These are phyloP conservation scores for Idaea dimidiata DNA, from an alignment of 2,888 invertebrate species.

Conservation along the genomic window DNA sequence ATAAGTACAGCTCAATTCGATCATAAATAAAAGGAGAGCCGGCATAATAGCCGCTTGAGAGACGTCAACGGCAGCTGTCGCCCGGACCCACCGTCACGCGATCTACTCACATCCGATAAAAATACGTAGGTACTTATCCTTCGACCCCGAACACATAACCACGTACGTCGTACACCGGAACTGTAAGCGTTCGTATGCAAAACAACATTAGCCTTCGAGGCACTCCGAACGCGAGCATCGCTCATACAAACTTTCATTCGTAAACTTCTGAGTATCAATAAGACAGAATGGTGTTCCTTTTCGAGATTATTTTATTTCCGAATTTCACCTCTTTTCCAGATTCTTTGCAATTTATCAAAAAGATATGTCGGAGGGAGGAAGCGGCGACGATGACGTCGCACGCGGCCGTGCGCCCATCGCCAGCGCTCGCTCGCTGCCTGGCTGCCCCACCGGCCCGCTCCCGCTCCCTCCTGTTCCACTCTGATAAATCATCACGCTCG, in stretches of 20 bases:
- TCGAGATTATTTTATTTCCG: constrained; percentile 47
- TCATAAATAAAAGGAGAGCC: constrained; percentile 72
- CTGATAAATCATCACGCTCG: constrained; percentile 66
- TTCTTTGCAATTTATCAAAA: constrained; percentile 67
- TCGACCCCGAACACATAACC: constrained; percentile 27
- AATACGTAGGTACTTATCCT: constrained; percentile 38
- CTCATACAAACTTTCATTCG: constrained; percentile 35
- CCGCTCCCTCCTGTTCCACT: constrained; percentile 32
- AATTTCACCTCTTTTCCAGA: constrained; percentile 54
- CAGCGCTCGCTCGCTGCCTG: background rate
- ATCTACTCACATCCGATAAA: constrained; percentile 49
- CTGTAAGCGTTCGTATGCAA: constrained; percentile 35
- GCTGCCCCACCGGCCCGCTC: background rate
- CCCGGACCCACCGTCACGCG: constrained; percentile 49
- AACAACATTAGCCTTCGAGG: constrained; percentile 39
- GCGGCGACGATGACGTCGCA: constrained; percentile 59
- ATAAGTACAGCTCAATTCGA: constrained; percentile 70
- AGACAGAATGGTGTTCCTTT: constrained; percentile 31
- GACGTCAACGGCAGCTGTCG: constrained; percentile 70
- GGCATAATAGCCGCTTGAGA: constrained; percentile 61
- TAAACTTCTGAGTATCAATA: constrained; percentile 32
- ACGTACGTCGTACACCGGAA: constrained; percentile 20
- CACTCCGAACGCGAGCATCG: constrained; percentile 26
- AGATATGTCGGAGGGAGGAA: constrained; percentile 57
- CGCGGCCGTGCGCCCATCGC: constrained; percentile 37